Evolutionary conservation across 2,888 invertebrate genomes (phyloP).

Genomic region (Rapana venosa): DNA sequence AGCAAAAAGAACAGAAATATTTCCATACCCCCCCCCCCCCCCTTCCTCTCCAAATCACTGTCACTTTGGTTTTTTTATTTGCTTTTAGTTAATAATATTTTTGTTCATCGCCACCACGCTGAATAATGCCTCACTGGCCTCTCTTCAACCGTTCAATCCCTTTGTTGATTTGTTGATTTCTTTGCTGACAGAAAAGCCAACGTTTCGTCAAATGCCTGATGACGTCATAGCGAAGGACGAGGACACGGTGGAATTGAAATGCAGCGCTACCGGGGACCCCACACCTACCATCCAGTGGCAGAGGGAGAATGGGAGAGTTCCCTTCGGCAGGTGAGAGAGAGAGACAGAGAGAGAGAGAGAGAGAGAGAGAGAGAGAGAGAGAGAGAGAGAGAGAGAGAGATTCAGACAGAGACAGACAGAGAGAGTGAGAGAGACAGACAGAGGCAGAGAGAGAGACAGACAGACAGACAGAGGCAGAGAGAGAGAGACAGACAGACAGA

Average conservation of each 20-base stretch:
- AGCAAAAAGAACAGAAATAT: neutral
- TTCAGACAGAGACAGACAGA: too few species aligned
- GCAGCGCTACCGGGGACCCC: slow-evolving; percentile 59
- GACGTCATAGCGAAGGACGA: slow-evolving; percentile 91
- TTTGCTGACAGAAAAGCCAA: slow-evolving; percentile 87
- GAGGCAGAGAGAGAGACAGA: too few species aligned
- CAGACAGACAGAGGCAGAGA: neutral
- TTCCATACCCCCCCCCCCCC: too few species aligned
- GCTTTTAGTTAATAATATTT: too few species aligned
- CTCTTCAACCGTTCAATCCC: too few species aligned
- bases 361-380: neutral
- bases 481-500: neutral
- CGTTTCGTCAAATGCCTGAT: slow-evolving; percentile 91
- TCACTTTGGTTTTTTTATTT: too few species aligned
- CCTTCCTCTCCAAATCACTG: too few species aligned
- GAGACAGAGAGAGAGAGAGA: neutral
- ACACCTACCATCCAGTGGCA: slow-evolving; percentile 56
- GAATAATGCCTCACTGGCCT: too few species aligned
- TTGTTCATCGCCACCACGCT: too few species aligned
- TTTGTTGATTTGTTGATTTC: neutral
- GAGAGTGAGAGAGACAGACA: neutral
- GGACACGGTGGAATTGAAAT: slow-evolving; percentile 86
- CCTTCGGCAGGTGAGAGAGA: slow-evolving; percentile 77
- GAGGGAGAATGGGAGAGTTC: slow-evolving; percentile 48
- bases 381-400: neutral